Base-by-base conservation (phyloP, 2,797 vertebrate genomes). In the Oryzias dopingdopingensis region DNA sequence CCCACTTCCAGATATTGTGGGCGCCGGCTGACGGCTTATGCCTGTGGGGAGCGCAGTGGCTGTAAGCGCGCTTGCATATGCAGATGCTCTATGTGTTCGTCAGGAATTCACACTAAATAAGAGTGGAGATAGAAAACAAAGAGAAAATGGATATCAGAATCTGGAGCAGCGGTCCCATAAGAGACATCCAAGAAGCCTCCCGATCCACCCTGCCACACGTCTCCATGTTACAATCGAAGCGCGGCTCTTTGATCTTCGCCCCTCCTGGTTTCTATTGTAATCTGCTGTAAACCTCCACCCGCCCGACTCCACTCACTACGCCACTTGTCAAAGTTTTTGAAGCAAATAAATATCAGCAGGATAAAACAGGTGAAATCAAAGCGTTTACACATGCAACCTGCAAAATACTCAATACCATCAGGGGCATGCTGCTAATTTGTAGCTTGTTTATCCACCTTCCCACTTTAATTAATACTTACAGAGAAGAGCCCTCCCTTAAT, bases 101-200 rank as follows among this genome's bases (percentile, higher is more conserved):
- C 73, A 56, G 57, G 77, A 76, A 80, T 81, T 72, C 62, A 63
- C 54, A 1, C 79, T 85, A 86, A 86, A 89, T 84, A 87, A 85
- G 86, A 76, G 80, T 80, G 83, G 70, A 65, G 77, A 83, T 77
- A 85, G 77, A 81, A 84, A 88, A 87, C 83, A 87, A 90, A 86
- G 77, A 76, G 73, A 81, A 78, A 87, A 75, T 75, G 70, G 82
- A 86, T 86, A 86, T 82, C 77, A 68, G 86, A 88, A 89, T 89
- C 74, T 91, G 65, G 87, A 90, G 81, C 88, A 88, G 74, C 6
- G 42, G 65, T 89, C 87, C 88, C 87, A 71, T 52, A 74, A 85
- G 88, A 86, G 65, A 62, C 71, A 51, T 66, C 37, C 26, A 72
- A 79, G 74, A 70, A 84, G 71, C 80, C 75, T 65, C 70, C 81